Base-by-base conservation (phyloP, 2,888 invertebrate species). In the Fragum sueziense region DNA sequence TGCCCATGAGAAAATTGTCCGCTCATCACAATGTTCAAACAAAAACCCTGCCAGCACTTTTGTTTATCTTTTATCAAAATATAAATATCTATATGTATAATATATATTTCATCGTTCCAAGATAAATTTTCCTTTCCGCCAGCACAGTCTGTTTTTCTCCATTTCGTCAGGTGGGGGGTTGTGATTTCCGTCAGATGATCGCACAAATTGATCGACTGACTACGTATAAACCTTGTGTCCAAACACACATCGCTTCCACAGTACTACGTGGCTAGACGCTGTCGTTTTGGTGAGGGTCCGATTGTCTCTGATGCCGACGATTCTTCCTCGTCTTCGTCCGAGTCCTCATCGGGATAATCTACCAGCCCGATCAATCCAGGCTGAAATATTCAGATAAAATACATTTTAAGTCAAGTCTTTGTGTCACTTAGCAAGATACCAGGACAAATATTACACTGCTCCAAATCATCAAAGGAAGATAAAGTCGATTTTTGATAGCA, bases 261-360 rank as follows among this genome's bases (percentile, higher is more conserved):
- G 37, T 72, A 83, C 85, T 90, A 91, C 68, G 91, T 90, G 52
- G 88, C 89, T 79, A 91, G 62, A 33, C 91, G 86, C 57, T 87
- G 88, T 52, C 91, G 87, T 82, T 91, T 91, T 61, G 91, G 88
- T 52, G 90, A 88, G 41, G 90, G 90, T 78, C 83, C 83, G 25
- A 83, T 75, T n/a, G 79, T 62, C n/a, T 74, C 74, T 14, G 70
- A 73, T 9, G 82, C 79, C 17, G 85, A 82, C 17, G 85, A 82
- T 22, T 90, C 90, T 29, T 91, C 91, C 34, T 92, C 92, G 20
- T 92, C 93, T 91, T 98, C 98, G 91, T 99, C 98, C 0, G 98
- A 98, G 94, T 99, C 98, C 76, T 97, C 98, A 93, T 99, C 98
- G 92, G 93, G 93, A 79, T 99, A 99, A 94, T 99, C 99, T 84